Base-by-base conservation (phyloP, 2,797 vertebrate species). In the Melanotaenia boesemani region DNA sequence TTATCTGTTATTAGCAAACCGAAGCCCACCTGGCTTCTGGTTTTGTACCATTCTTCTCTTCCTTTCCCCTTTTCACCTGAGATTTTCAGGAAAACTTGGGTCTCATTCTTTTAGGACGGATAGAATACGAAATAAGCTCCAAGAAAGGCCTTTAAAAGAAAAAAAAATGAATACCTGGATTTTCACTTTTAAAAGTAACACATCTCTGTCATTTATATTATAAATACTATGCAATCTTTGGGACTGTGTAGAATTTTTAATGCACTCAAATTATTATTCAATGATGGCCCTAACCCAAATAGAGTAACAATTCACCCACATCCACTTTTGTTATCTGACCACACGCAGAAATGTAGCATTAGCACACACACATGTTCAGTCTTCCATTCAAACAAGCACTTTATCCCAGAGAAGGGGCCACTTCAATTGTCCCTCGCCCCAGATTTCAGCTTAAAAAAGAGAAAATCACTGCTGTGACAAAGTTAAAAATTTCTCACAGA, bases 261-360 rank as follows among this genome's bases (percentile, higher is more conserved):
- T 76, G 62, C 61, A 54, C 72, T 73, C 22, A n/a, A 65, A 80
- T 86, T 72, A 73, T 61, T 87, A 70, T 84, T 85, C 74, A 72
- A 85, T 85, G 70, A 88, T 80, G 83, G 80, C 77, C 70, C 75
- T 91, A 90, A 92, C 93, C 90, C 88, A 87, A 86, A 91, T 90
- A 83, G 77, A 82, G 66, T 76, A 78, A 72, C 90, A 79, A 84
- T 92, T 92, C 87, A 83, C 77, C 30, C 52, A 63, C 24, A 76
- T 80, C 83, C 75, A 76, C 79, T 80, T 81, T 85, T 84, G 80
- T 84, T 70, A 80, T 76, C 41, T 39, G 65, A 64, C 66, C 65
- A 76, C 68, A 80, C 61, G 66, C 57, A 66, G 26, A 80, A 79
- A 74, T 57, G 26, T 50, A 39, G 20, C 9, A 26, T 64, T 63